Percentiles rank a stretch among this genome's conserved stretches.
Conservation (phyloP, 2,797 vertebrate species). For the Crenichthys baileyi region DNA sequence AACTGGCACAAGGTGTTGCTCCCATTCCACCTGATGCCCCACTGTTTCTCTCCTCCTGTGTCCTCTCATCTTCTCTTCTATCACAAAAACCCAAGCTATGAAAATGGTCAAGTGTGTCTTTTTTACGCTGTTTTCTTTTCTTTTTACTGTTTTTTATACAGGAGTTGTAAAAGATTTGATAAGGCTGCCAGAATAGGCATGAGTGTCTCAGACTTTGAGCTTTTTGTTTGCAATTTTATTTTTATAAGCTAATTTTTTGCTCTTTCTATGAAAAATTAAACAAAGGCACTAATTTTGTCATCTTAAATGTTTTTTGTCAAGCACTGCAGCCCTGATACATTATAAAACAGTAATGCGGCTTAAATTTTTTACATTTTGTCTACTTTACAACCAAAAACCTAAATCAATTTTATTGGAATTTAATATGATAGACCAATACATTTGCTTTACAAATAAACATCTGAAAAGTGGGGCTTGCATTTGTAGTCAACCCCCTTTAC, state of each 20-base stretch:
- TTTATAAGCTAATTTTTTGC: background rate
- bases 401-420: background rate
- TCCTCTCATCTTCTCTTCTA: slow-evolving; percentile 8
- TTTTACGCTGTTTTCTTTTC: slow-evolving; percentile 7
- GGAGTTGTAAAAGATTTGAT: slow-evolving; percentile 28
- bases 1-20: slow-evolving; percentile 51
- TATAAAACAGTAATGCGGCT: background rate
- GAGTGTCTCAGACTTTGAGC: too few species aligned
- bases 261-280: background rate
- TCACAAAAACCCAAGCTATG: slow-evolving; percentile 21
- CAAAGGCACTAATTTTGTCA: background rate
- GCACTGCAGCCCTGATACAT: background rate
- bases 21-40: slow-evolving; percentile 56
- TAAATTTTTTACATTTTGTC: background rate
- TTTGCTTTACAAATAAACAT: too few species aligned
- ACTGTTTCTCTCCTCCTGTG: slow-evolving; percentile 27
- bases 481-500: too few species aligned
- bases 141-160: background rate
- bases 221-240: background rate
- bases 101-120: slow-evolving; percentile 23
- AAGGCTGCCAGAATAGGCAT: background rate
- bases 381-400: background rate
- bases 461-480: too few species aligned
- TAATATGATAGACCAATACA: too few species aligned
- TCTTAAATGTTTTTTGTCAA: background rate